Evolutionary conservation across 2,888 invertebrate species (phyloP).

Genomic region (Zele albiditarsus): DNA sequence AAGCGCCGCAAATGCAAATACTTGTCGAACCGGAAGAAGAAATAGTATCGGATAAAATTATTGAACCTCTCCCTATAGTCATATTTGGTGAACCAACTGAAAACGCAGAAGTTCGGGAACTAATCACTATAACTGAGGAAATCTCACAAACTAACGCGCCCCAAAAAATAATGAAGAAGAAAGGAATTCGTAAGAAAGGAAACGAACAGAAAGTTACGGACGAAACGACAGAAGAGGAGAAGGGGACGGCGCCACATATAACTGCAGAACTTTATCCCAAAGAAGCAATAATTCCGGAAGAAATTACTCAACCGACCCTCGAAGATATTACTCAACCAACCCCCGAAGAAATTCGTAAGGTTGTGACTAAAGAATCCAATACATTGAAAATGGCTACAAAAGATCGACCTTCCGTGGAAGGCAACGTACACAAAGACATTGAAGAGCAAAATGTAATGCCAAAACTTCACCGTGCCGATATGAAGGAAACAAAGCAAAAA

Average conservation of each 20-base stretch:
- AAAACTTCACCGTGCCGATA: conserved; percentile 72
- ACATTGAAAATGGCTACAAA: conserved; percentile 36
- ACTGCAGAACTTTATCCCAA: conserved; percentile 65
- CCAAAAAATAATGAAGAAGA: conserved; percentile 61
- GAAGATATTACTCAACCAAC: conserved; percentile 58
- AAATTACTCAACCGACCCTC: conserved; percentile 55
- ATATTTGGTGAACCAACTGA: conserved; percentile 27
- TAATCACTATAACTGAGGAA: conserved; percentile 69
- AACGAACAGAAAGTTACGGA: conserved; percentile 54
- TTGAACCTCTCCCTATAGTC: conserved; percentile 47
- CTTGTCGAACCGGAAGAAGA: conserved; percentile 57
- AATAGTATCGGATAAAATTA: conserved; percentile 49
- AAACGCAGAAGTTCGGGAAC: conserved; percentile 49
- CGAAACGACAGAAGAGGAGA: conserved; percentile 61
- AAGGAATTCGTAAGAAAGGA: conserved; percentile 39
- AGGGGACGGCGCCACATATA: conserved; percentile 49
- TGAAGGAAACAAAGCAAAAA: conserved; percentile 74
- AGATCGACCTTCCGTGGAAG: conserved; percentile 40
- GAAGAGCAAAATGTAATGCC: conserved; percentile 47
- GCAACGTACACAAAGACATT: conserved; percentile 57
- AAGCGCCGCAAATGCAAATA: conserved; percentile 39
- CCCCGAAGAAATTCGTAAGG: conserved; percentile 53
- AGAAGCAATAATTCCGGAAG: conserved; percentile 65
- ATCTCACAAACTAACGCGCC: conserved; percentile 56
- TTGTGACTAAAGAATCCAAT: conserved; percentile 45